A percentile compares a stretch with the other conserved stretches of the same genome.
phyloP scores from a whole-genome alignment of 92 coral and sea anemone genomes.

The Montipora capitata region DNA sequence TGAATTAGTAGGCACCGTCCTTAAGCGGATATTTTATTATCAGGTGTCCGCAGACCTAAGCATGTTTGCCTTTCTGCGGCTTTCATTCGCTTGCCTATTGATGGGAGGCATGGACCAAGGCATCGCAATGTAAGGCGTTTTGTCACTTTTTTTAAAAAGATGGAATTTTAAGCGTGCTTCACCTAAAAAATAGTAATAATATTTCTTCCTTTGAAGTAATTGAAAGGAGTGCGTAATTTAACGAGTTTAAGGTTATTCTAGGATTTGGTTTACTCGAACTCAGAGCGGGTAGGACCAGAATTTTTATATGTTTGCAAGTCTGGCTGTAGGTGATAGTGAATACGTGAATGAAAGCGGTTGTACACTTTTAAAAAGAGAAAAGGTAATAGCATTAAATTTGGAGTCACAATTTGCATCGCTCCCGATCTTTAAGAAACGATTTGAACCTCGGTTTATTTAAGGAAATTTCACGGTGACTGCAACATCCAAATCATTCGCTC shows the following conservation, averaged over 20 bases:
- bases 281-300: too few relatives aligned
- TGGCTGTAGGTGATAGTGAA: background rate
- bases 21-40: background rate
- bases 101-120: background rate
- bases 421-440: background rate
- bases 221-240: background rate
- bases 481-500: background rate
- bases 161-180: background rate
- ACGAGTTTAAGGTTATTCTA: background rate
- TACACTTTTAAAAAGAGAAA: background rate
- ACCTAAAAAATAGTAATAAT: background rate
- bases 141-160: background rate
- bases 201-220: background rate
- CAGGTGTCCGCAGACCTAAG: slow-evolving; percentile 1
- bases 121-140: background rate
- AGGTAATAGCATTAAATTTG: background rate
- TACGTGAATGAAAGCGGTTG: slow-evolving; percentile 1
- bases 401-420: too few relatives aligned
- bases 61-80: background rate
- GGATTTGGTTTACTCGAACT: too few relatives aligned
- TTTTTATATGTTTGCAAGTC: too few relatives aligned
- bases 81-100: background rate
- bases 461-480: background rate
- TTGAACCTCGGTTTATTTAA: background rate
- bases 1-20: background rate